Evolutionary conservation across 1,140 invertebrate species (phyloP).

Genomic region (Odontomachus brunneus): DNA sequence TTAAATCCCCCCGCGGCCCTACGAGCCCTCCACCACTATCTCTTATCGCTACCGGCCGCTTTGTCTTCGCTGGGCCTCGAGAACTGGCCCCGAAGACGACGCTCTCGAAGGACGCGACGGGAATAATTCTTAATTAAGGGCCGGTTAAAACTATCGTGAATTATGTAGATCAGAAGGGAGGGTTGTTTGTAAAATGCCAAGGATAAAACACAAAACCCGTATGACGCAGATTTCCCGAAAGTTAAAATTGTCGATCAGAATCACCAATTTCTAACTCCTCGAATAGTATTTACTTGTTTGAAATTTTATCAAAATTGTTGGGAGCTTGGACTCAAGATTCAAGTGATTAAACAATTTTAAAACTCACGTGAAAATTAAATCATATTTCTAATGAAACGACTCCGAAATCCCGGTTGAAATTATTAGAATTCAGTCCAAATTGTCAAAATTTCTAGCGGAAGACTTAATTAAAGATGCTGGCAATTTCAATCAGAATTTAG

Average conservation of each 20-base stretch:
- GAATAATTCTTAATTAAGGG: constrained; percentile 54
- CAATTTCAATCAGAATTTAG: too few relatives aligned
- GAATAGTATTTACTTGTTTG: neutral
- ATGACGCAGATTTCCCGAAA: constrained; percentile 12
- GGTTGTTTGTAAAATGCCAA: constrained; percentile 10
- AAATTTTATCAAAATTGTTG: too few relatives aligned
- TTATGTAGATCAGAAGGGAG: constrained; percentile 14
- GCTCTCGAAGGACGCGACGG: constrained; percentile 28
- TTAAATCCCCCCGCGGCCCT: constrained; percentile 19
- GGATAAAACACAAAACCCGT: too few relatives aligned
- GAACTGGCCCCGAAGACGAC: constrained; percentile 38
- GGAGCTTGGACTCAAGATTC: neutral
- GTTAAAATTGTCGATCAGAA: neutral
- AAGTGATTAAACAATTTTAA: too few relatives aligned
- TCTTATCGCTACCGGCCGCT: constrained; percentile 55
- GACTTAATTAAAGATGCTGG: too few relatives aligned
- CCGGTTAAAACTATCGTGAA: neutral
- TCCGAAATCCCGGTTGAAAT: too few relatives aligned
- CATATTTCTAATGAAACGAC: too few relatives aligned
- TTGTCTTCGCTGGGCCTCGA: constrained; percentile 51
- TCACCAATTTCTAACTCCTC: neutral
- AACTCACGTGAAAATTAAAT: too few relatives aligned
- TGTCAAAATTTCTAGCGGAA: too few relatives aligned
- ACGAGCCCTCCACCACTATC: neutral
- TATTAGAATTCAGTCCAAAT: too few relatives aligned